Conservation (phyloP, 1,140 invertebrate species). For the Heliothis virescens region DNA sequence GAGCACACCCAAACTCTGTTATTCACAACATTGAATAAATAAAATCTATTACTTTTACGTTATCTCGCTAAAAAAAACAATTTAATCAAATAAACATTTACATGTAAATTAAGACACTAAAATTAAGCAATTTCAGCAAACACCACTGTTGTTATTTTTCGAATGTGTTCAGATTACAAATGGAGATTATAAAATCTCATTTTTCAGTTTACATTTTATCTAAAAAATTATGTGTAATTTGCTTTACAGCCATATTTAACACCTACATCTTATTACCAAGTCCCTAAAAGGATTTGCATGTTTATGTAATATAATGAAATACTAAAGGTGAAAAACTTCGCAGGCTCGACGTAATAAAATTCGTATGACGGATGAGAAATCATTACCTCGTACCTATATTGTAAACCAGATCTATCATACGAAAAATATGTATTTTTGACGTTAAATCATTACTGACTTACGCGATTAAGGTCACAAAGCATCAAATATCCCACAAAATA, state of each 20-base stretch:
- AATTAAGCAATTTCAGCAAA: neutral
- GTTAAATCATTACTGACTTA: neutral
- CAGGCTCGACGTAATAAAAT: neutral
- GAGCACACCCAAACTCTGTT: too few species aligned
- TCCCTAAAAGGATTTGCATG: too few species aligned
- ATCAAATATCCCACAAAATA: neutral
- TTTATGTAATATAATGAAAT: too few species aligned
- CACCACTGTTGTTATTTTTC: neutral
- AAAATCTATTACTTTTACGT: neutral
- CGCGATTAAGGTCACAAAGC: neutral
- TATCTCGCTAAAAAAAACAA: too few species aligned
- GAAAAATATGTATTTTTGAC: neutral
- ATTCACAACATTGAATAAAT: neutral
- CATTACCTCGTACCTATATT: constrained; percentile 1
- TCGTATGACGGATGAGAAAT: constrained; percentile 13
- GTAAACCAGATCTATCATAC: neutral
- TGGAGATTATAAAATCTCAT: too few species aligned
- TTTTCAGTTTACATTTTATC: too few species aligned
- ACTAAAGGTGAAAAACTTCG: neutral
- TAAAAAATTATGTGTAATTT: too few species aligned
- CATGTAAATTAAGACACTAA: neutral
- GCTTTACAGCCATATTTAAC: too few species aligned
- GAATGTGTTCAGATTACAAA: too few species aligned
- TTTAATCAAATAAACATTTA: too few species aligned
- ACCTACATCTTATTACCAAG: too few species aligned